These are phyloP conservation scores for Drosophila malerkotliana DNA, from an alignment of 1,140 invertebrate genomes.

Conservation along the genomic window DNA sequence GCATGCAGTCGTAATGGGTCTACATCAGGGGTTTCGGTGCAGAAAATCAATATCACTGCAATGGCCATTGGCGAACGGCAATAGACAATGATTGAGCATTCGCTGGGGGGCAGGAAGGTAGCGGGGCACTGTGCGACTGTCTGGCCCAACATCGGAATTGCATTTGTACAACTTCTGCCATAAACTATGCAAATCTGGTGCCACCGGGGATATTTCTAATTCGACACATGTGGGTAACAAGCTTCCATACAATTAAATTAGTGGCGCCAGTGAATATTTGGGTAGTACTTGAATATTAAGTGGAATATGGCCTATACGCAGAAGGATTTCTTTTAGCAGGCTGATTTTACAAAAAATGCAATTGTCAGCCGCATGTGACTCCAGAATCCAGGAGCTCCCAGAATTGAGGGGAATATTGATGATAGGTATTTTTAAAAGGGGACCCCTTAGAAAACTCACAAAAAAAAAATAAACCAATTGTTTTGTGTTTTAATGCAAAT, in stretches of 20 bases:
- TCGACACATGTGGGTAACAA: conserved; percentile 27
- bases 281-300: conserved; percentile 3
- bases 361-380: too few species aligned
- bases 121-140: conserved; percentile 4
- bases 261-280: conserved; percentile 11
- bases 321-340: too few species aligned
- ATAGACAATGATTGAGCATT: conserved; percentile 45
- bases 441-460: too few species aligned
- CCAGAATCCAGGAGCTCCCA: too few species aligned
- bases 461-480: too few species aligned
- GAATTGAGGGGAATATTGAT: too few species aligned
- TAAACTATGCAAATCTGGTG: conserved; percentile 50
- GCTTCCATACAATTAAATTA: conserved; percentile 39
- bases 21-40: conserved; percentile 49
- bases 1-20: conserved; percentile 26
- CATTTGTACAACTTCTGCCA: conserved; percentile 48
- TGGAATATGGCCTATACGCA: neutral
- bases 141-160: conserved; percentile 33
- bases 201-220: conserved; percentile 28
- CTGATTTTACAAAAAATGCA: too few species aligned
- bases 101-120: neutral
- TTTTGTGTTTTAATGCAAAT: too few species aligned
- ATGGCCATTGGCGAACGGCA: conserved; percentile 44
- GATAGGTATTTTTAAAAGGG: too few species aligned
- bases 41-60: conserved; percentile 62